phyloP scores from a whole-genome alignment of 1,140 invertebrate species.

The Callitettix versicolor region DNA sequence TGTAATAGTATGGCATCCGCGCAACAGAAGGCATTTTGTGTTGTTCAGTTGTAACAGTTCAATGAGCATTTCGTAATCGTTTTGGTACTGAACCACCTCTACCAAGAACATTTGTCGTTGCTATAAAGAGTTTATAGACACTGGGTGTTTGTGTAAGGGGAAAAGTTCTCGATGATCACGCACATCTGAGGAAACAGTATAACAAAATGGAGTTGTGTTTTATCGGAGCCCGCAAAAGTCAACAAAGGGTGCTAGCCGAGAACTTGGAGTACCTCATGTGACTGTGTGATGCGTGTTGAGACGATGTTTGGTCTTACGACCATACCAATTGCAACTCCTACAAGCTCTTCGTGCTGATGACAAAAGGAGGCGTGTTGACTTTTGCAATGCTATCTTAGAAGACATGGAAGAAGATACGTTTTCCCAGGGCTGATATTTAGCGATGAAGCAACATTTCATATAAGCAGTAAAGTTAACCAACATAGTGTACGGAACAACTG shows the following conservation, averaged over 20 bases:
- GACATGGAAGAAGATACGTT: not conserved
- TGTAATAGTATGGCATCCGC: too few species aligned
- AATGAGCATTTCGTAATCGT: too few species aligned
- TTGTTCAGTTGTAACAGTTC: too few species aligned
- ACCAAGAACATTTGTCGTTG: too few species aligned
- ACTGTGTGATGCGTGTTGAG: conserved; percentile 4
- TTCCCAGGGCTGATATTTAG: not conserved
- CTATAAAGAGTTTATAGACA: not conserved
- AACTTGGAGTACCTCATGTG: not conserved
- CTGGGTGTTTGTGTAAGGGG: not conserved
- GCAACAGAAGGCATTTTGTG: too few species aligned
- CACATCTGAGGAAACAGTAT: not conserved
- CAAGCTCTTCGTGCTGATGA: conserved; percentile 3
- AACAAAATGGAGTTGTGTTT: not conserved
- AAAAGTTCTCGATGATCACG: not conserved
- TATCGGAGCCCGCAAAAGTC: not conserved
- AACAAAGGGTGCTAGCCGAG: not conserved
- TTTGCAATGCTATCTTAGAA: conserved; percentile 1
- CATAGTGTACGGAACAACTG: not conserved
- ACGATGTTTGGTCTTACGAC: conserved; percentile 3
- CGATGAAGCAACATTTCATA: conserved; percentile 3
- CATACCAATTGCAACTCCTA: conserved; percentile 1
- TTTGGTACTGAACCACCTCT: too few species aligned
- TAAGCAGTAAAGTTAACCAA: not conserved
- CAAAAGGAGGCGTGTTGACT: not conserved